These are phyloP conservation scores for Masnerella sp. DNA, from an alignment of 2,888 invertebrate species.

Conservation along the genomic window DNA sequence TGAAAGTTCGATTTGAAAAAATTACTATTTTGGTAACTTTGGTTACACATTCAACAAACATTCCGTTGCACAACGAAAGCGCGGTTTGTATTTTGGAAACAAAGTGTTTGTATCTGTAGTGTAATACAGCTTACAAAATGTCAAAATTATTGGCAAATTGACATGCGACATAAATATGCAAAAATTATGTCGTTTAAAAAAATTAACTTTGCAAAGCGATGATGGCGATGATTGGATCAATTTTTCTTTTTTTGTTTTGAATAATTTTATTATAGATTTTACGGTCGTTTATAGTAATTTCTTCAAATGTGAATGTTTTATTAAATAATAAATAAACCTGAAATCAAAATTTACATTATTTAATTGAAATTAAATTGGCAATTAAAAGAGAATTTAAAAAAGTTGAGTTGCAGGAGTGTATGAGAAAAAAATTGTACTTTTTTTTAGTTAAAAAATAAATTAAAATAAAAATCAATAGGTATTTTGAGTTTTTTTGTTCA, in stretches of 20 bases:
- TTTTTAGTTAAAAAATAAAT: too few relatives aligned
- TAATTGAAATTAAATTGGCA: too few relatives aligned
- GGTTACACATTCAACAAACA: slow-evolving; percentile 16
- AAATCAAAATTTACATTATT: background rate
- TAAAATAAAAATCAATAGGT: too few relatives aligned
- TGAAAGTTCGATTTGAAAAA: slow-evolving; percentile 38
- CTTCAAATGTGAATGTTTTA: slow-evolving; percentile 30
- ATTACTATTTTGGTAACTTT: slow-evolving; percentile 27
- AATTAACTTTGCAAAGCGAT: background rate
- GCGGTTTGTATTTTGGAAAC: too few relatives aligned
- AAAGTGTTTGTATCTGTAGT: background rate
- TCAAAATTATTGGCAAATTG: too few relatives aligned
- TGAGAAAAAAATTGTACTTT: too few relatives aligned
- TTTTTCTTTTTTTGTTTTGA: background rate
- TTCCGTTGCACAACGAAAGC: slow-evolving; percentile 21
- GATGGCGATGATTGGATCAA: background rate
- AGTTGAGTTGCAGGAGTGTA: too few relatives aligned
- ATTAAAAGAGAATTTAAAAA: too few relatives aligned
- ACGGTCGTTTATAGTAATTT: slow-evolving; percentile 29
- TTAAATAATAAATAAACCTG: too few relatives aligned
- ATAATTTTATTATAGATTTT: background rate
- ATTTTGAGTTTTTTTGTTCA: too few relatives aligned
- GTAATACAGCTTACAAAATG: background rate
- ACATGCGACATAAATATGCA: too few relatives aligned
- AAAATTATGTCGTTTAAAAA: too few relatives aligned